phyloP scores from a whole-genome alignment of 2,797 vertebrate genomes.

The Apogon talboti region DNA sequence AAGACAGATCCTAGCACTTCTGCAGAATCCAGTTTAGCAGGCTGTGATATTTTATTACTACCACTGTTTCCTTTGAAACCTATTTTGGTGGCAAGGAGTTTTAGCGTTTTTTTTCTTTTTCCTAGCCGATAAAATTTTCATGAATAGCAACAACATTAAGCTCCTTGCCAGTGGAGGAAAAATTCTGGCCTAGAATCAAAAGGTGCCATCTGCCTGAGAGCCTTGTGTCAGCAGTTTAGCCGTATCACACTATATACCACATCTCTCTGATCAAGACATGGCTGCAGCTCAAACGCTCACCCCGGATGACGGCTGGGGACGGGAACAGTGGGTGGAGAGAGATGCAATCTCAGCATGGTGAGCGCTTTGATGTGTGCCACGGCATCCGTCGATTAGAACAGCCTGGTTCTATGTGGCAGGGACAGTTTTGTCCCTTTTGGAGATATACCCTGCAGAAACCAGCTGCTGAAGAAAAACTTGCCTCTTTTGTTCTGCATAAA shows the following conservation, averaged over 20 bases:
- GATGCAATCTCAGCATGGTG: slow-evolving; percentile 50
- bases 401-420: slow-evolving; percentile 26
- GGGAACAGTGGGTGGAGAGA: slow-evolving; percentile 53
- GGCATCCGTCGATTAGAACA: slow-evolving; percentile 41
- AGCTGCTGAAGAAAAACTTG: slow-evolving; percentile 27
- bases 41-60: slow-evolving; percentile 33
- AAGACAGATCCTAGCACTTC: slow-evolving; percentile 21
- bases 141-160: slow-evolving; percentile 46
- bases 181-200: slow-evolving; percentile 66
- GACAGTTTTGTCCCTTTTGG: slow-evolving; percentile 29
- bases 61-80: slow-evolving; percentile 21
- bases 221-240: slow-evolving; percentile 71
- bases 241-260: slow-evolving; percentile 59
- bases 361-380: slow-evolving; percentile 62
- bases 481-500: slow-evolving; percentile 24
- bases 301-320: slow-evolving; percentile 47
- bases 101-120: slow-evolving; percentile 13
- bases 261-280: slow-evolving; percentile 70
- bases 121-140: slow-evolving; percentile 53
- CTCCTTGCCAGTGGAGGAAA: slow-evolving; percentile 40
- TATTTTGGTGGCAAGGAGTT: slow-evolving; percentile 14
- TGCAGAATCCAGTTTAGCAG: slow-evolving; percentile 1
- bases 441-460: slow-evolving; percentile 34
- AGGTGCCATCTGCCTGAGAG: slow-evolving; percentile 70
- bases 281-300: slow-evolving; percentile 48